phyloP scores from a whole-genome alignment of 64 coral and sea anemone species.

The Anthopleura sola region DNA sequence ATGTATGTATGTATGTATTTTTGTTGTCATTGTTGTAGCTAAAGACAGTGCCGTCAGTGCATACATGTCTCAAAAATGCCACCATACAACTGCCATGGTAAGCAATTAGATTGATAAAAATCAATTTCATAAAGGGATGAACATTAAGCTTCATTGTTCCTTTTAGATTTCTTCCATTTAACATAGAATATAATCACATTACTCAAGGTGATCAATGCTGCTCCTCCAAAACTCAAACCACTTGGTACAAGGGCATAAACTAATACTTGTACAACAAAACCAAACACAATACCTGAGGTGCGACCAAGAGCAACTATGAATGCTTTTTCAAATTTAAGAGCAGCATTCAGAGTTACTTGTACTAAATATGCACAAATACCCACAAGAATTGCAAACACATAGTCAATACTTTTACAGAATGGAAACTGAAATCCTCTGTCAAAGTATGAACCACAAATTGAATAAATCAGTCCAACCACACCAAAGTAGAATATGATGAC shows the following conservation, averaged over 20 bases:
- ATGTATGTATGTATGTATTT: too few relatives aligned
- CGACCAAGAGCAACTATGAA: slow-evolving; percentile 23
- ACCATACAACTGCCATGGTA: too few relatives aligned
- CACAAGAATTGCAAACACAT: not conserved
- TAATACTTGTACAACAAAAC: slow-evolving; percentile 42
- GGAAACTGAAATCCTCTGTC: slow-evolving; percentile 46
- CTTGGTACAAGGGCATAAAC: not conserved
- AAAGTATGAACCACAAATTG: slow-evolving; percentile 3
- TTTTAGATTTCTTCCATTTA: not conserved
- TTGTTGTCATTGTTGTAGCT: too few relatives aligned
- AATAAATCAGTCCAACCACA: slow-evolving; percentile 26
- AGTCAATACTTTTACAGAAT: slow-evolving; percentile 38
- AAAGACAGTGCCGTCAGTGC: too few relatives aligned
- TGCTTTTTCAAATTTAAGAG: slow-evolving; percentile 45
- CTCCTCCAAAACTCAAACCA: slow-evolving; percentile 47
- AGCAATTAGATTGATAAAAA: too few relatives aligned
- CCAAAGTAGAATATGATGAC: slow-evolving; percentile 51
- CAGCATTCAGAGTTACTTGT: slow-evolving; percentile 6
- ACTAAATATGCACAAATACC: slow-evolving; percentile 32
- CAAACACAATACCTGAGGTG: slow-evolving; percentile 28
- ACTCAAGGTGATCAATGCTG: slow-evolving; percentile 35
- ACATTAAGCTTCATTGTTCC: too few relatives aligned
- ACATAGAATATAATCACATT: slow-evolving; percentile 46
- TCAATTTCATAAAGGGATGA: too few relatives aligned
- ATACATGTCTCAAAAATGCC: too few relatives aligned